A percentile compares a stretch with the other conserved stretches of the same genome.
Conservation (phyloP, 2,113 vertebrate genomes). For the Boulengeromyrus knoepffleri region DNA sequence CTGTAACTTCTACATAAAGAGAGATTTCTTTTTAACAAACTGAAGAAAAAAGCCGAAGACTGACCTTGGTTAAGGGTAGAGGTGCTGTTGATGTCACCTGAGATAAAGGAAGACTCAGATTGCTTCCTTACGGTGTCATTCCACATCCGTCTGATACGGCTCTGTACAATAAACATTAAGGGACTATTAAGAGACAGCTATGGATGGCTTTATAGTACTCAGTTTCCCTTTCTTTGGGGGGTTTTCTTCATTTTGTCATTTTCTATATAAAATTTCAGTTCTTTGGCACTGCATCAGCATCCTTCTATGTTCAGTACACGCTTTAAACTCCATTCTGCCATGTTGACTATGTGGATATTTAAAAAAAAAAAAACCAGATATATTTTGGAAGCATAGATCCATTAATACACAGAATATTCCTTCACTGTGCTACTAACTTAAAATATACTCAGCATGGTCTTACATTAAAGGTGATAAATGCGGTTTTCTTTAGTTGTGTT, state of each 20-base stretch:
- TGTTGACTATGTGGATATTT: not conserved
- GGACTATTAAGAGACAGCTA: not conserved
- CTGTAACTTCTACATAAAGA: not conserved
- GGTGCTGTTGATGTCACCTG: constrained; percentile 99
- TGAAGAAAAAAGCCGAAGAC: constrained; percentile 45
- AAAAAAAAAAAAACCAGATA: no score
- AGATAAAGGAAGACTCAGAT: constrained; percentile 99
- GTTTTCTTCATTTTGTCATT: not conserved
- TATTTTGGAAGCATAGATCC: not conserved
- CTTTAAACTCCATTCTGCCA: not conserved
- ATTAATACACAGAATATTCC: not conserved
- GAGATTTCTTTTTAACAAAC: not conserved
- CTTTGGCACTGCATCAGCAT: not conserved
- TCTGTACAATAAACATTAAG: constrained; percentile 77
- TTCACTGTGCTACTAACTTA: not conserved
- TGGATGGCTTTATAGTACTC: not conserved
- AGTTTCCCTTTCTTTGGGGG: not conserved
- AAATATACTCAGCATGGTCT: constrained; percentile 33
- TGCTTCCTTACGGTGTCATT: constrained; percentile 99
- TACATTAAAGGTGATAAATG: constrained; percentile 55
- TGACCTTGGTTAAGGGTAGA: constrained; percentile 99
- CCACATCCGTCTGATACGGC: constrained; percentile 99
- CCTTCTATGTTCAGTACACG: not conserved
- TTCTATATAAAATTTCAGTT: not conserved
- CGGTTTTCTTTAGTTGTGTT: constrained; percentile 44